Conservation (phyloP, 2,888 invertebrate genomes). For the Drosophila cyrtoloma region DNA sequence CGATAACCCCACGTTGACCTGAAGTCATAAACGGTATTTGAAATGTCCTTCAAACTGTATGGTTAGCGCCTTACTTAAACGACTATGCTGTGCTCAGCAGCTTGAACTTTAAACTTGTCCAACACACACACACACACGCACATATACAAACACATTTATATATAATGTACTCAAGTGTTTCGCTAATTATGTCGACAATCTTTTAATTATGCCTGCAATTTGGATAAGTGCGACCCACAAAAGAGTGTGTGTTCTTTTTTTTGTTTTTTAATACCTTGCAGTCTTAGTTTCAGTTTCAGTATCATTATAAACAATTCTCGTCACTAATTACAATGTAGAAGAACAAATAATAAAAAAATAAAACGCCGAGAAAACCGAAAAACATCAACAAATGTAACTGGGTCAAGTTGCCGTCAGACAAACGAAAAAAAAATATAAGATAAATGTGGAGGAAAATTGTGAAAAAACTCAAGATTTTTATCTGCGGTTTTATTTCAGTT, state of each 20-base stretch:
- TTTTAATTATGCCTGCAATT: conserved; percentile 74
- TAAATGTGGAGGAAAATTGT: conserved; percentile 61
- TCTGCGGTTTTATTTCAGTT: conserved; percentile 74
- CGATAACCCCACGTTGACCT: conserved; percentile 4
- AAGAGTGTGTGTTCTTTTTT: conserved; percentile 26
- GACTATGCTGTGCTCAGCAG: conserved; percentile 12
- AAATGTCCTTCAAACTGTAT: conserved; percentile 47
- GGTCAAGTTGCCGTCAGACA: conserved; percentile 67
- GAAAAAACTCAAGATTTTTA: conserved; percentile 76
- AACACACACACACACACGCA: conserved; percentile 1
- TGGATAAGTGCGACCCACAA: conserved; percentile 53
- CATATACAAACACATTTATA: background rate
- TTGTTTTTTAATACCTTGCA: conserved; percentile 26
- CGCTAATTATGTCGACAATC: conserved; percentile 73
- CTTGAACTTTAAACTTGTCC: conserved; percentile 58
- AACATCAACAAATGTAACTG: conserved; percentile 77
- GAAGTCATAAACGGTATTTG: background rate
- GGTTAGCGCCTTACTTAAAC: conserved; percentile 9
- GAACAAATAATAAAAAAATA: conserved; percentile 64
- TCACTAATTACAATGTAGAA: conserved; percentile 77
- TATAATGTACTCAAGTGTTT: conserved; percentile 26
- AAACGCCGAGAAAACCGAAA: conserved; percentile 23
- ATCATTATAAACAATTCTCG: conserved; percentile 77
- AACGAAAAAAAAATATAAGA: conserved; percentile 31
- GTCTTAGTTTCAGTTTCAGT: conserved; percentile 52